Conservation (phyloP, 2,888 invertebrate species). For the Chrysotoxum bicinctum region DNA sequence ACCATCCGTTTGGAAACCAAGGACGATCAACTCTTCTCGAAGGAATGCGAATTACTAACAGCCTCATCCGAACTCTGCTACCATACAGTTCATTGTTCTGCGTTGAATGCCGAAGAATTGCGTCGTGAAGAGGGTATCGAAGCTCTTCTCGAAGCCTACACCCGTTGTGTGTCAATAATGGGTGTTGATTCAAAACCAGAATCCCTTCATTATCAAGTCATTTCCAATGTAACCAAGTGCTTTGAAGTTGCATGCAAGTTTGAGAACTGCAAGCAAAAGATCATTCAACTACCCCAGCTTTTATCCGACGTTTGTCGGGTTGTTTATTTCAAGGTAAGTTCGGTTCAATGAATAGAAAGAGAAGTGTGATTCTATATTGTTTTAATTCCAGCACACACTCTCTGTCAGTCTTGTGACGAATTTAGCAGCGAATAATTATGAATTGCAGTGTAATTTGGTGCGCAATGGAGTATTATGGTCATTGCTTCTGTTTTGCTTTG, state of each 20-base stretch:
- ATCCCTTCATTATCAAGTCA: slow-evolving; percentile 94
- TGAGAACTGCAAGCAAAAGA: slow-evolving; percentile 92
- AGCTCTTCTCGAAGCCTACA: slow-evolving; percentile 93
- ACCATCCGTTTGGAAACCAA: slow-evolving; percentile 96
- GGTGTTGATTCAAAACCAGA: slow-evolving; percentile 88
- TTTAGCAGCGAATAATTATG: slow-evolving; percentile 90
- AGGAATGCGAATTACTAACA: slow-evolving; percentile 90
- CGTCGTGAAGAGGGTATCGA: slow-evolving; percentile 95
- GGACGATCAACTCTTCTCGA: slow-evolving; percentile 96
- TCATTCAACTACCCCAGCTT: slow-evolving; percentile 93
- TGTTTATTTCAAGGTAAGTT: slow-evolving; percentile 89
- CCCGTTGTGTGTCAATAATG: slow-evolving; percentile 96
- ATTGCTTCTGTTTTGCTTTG: slow-evolving; percentile 93
- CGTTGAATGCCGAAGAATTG: slow-evolving; percentile 98
- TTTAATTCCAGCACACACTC: slow-evolving; percentile 86
- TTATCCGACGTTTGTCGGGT: slow-evolving; percentile 93
- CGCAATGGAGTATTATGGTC: slow-evolving; percentile 96
- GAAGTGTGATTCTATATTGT: background rate
- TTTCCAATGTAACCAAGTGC: slow-evolving; percentile 94
- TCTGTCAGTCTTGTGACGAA: slow-evolving; percentile 96
- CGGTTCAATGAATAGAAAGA: background rate
- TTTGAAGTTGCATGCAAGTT: slow-evolving; percentile 98
- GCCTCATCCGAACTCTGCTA: slow-evolving; percentile 97
- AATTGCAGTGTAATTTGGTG: slow-evolving; percentile 91
- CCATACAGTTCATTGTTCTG: slow-evolving; percentile 97